phyloP scores from a whole-genome alignment of 2,113 vertebrate genomes.

The Bubo scandiacus region DNA sequence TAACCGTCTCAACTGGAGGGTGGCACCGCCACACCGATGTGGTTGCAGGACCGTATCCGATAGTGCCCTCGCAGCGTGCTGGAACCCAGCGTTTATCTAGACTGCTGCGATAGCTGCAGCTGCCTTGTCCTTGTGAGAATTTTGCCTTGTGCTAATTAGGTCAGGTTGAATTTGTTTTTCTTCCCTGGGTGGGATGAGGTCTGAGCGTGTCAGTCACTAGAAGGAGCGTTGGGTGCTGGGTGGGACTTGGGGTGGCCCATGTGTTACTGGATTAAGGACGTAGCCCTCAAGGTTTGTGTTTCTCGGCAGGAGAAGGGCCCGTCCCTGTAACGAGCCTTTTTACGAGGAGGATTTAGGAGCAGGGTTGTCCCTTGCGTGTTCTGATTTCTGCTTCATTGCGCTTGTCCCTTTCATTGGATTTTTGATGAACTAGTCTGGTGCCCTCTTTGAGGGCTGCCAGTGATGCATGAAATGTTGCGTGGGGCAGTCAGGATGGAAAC shows the following conservation, averaged over 20 bases:
- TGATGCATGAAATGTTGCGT: not conserved
- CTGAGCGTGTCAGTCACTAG: not conserved
- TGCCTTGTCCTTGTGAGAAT: not conserved
- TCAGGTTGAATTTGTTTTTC: not conserved
- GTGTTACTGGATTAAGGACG: fast-evolving
- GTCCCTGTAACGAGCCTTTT: not conserved
- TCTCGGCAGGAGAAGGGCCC: not conserved
- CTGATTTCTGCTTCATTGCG: not conserved
- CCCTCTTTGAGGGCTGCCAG: not conserved
- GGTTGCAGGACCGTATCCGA: not conserved
- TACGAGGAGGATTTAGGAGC: not conserved
- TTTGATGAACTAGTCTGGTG: not conserved
- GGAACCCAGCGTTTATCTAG: fast-evolving
- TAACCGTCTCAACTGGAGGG: not conserved
- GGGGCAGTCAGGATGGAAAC: fast-evolving
- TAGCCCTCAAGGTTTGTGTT: not conserved
- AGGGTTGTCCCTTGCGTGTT: not conserved
- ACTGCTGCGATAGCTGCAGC: not conserved
- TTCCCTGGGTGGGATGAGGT: not conserved
- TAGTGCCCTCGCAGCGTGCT: fast-evolving
- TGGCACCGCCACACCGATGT: too few relatives aligned
- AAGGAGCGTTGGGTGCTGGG: not conserved
- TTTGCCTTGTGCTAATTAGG: not conserved
- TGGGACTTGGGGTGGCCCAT: not conserved
- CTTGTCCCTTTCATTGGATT: not conserved